These are phyloP conservation scores for Anoplophora glabripennis DNA, from an alignment of 1,140 invertebrate genomes.

Conservation along the genomic window DNA sequence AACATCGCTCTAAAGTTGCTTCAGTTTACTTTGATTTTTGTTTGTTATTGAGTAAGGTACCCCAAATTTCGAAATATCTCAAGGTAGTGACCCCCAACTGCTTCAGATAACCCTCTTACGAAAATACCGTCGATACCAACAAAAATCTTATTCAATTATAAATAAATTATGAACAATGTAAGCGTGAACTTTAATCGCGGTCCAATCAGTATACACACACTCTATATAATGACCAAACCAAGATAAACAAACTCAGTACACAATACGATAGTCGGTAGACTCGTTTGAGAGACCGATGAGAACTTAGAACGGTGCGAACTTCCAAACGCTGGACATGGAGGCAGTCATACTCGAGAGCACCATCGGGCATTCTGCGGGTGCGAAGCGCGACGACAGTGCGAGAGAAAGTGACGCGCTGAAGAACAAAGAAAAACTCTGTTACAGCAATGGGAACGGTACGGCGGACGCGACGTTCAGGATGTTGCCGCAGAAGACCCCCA, in stretches of 20 bases:
- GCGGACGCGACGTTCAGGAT: slow-evolving; percentile 46
- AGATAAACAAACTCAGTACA: slow-evolving; percentile 14
- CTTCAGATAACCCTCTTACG: no score
- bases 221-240: slow-evolving; percentile 9
- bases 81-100: no score
- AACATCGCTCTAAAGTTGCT: no score
- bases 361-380: neutral
- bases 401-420: neutral
- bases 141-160: no score
- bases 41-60: no score
- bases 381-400: neutral
- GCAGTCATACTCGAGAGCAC: slow-evolving; percentile 5
- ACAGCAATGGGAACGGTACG: neutral
- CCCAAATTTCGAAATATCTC: no score
- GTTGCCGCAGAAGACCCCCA: slow-evolving; percentile 53
- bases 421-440: neutral
- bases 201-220: slow-evolving; percentile 1
- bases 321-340: slow-evolving; percentile 2
- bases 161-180: no score
- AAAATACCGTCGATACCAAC: no score
- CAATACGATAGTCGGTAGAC: neutral
- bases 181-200: slow-evolving; percentile 13
- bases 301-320: neutral
- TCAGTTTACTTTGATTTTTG: no score
- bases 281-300: no score